Evolutionary conservation across 23 tunicate species (phyloP), one percentile per base, ranked within the genome.

Genomic region (Trididemnum miniatum): DNA sequence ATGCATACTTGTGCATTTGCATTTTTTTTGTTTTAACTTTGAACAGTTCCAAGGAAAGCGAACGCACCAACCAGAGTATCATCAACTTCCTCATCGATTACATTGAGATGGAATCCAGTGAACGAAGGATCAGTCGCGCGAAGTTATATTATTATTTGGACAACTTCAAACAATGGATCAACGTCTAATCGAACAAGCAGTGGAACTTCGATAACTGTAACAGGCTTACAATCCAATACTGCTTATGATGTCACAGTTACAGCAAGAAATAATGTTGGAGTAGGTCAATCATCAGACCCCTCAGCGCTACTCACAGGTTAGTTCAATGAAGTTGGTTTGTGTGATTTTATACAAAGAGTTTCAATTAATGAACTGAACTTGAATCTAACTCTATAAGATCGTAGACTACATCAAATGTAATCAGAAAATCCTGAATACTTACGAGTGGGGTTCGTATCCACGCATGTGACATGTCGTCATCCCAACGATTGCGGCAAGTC

Each of bases 41-140:
- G n/a, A n/a, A n/a, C n/a, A 67, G 75, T 32, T 67, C 75, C 75
- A 31, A 38, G 38, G 7, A 67, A 67, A 32, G 26, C 38, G n/a
- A 67, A n/a, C n/a, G 5, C 67, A 12, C 75, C 75, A 9, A 12
- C 37, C 5, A 30, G 2, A 5, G 3, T 31, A 2, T 5, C 18
- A 30, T 67, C 75, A 2, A 67, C 75, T 4, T 31, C 75, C 3
- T 30, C 75, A 24, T 67, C 75, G 7, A 67, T 67, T 32, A 12
- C 38, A 32, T 5, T 67, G 7, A 12, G n/a, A 2, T 67, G 75
- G 75, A 38, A 67, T 5, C 38, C 31, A 67, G 75, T 67, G 2
- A 33, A 12, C n/a, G 75, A 67, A 33, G 75, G 75, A 32, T n/a
- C 75, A n/a, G n/a, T 67, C 2, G 7, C 37, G 7, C 31, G 25